Evolutionary conservation across 2,888 invertebrate genomes (phyloP).

Genomic region (Phoenoteleia sp.): DNA sequence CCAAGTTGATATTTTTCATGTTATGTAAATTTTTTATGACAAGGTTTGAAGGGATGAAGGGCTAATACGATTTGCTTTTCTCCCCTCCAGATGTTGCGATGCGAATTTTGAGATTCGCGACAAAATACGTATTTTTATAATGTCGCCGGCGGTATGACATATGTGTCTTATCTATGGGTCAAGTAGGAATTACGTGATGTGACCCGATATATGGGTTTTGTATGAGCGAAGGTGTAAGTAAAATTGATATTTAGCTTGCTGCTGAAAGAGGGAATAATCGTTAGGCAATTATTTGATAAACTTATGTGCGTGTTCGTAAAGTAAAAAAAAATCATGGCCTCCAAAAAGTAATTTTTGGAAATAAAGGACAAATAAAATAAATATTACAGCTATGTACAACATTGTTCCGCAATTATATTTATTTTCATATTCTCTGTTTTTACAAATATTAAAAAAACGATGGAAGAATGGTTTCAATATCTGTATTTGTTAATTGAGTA

Average conservation of each 20-base stretch:
- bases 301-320: too few relatives aligned
- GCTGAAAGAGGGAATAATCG: background rate
- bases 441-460: too few relatives aligned
- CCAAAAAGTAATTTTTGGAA: too few relatives aligned
- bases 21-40: background rate
- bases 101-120: background rate
- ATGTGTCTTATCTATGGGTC: slow-evolving; percentile 10
- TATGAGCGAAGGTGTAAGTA: background rate
- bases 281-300: background rate
- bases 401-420: too few relatives aligned
- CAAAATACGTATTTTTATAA: background rate
- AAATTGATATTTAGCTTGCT: background rate
- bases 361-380: too few relatives aligned
- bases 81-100: background rate
- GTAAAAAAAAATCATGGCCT: too few relatives aligned
- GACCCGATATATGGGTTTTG: background rate
- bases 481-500: too few relatives aligned
- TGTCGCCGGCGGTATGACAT: background rate
- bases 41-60: background rate
- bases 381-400: too few relatives aligned
- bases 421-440: too few relatives aligned
- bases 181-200: background rate
- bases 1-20: background rate
- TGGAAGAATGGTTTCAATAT: too few relatives aligned
- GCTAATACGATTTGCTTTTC: background rate